phyloP scores from a whole-genome alignment of 2,888 invertebrate species.

The Cerceris rybyensis region DNA sequence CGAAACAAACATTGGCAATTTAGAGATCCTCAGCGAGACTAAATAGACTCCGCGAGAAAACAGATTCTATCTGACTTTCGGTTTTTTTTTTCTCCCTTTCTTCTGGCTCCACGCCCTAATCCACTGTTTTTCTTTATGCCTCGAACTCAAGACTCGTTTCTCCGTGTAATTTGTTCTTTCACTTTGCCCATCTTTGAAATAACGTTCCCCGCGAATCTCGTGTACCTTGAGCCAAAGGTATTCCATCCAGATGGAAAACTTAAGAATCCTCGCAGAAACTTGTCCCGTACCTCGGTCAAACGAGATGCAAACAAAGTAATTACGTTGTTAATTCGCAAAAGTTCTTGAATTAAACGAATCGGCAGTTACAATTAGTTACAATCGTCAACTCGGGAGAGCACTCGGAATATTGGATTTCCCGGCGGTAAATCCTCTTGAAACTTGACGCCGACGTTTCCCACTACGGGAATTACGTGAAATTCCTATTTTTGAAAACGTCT shows the following conservation, averaged over 20 bases:
- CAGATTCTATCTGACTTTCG: constrained; percentile 51
- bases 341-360: no score
- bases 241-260: background rate
- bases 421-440: no score
- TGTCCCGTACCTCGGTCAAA: no score
- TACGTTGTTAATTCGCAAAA: no score
- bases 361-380: no score
- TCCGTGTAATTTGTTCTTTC: constrained; percentile 52
- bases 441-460: no score
- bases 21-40: constrained; percentile 62
- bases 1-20: constrained; percentile 72
- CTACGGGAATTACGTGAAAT: no score
- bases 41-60: constrained; percentile 64
- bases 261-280: background rate
- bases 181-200: background rate
- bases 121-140: constrained; percentile 42
- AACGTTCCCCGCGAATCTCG: background rate
- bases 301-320: no score
- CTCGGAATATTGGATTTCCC: no score
- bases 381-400: no score
- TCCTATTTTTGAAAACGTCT: no score
- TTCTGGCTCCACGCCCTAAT: constrained; percentile 42
- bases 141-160: constrained; percentile 39
- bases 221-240: background rate
- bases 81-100: constrained; percentile 22